phyloP scores from a whole-genome alignment of 2,113 vertebrate species.

The Phycodurus eques region DNA sequence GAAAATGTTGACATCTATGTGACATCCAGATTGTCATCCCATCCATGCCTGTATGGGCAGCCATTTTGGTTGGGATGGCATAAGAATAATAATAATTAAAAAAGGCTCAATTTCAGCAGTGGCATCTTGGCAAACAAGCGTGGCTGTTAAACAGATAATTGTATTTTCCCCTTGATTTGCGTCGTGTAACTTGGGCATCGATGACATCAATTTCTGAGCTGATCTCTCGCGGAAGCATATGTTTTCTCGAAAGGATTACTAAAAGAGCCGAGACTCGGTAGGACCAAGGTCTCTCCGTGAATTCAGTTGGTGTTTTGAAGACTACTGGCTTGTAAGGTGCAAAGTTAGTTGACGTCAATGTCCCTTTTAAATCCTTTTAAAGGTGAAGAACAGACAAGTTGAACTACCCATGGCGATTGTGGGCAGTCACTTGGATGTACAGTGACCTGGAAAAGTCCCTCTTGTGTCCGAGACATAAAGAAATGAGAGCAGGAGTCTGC shows the following conservation, averaged over 20 bases:
- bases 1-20: too few relatives aligned
- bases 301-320: constrained; percentile 5
- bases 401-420: constrained; percentile 44
- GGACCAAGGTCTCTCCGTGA: not conserved
- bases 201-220: too few relatives aligned
- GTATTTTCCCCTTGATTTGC: too few relatives aligned
- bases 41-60: too few relatives aligned
- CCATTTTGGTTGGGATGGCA: too few relatives aligned
- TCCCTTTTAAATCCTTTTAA: constrained; percentile 36
- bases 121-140: too few relatives aligned
- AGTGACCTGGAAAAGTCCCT: constrained; percentile 65
- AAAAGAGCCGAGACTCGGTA: not conserved
- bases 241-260: not conserved
- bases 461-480: constrained; percentile 60
- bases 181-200: too few relatives aligned
- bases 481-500: constrained; percentile 48
- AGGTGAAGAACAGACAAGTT: constrained; percentile 36
- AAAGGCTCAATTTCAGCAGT: too few relatives aligned
- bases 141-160: too few relatives aligned
- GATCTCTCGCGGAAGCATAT: too few relatives aligned
- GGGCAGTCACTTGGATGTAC: constrained; percentile 48
- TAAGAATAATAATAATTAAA: too few relatives aligned
- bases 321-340: constrained; percentile 11
- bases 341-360: constrained; percentile 32
- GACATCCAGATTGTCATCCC: too few relatives aligned